Conservation (phyloP, 2,797 vertebrate species). For the Anguilla megastoma region DNA sequence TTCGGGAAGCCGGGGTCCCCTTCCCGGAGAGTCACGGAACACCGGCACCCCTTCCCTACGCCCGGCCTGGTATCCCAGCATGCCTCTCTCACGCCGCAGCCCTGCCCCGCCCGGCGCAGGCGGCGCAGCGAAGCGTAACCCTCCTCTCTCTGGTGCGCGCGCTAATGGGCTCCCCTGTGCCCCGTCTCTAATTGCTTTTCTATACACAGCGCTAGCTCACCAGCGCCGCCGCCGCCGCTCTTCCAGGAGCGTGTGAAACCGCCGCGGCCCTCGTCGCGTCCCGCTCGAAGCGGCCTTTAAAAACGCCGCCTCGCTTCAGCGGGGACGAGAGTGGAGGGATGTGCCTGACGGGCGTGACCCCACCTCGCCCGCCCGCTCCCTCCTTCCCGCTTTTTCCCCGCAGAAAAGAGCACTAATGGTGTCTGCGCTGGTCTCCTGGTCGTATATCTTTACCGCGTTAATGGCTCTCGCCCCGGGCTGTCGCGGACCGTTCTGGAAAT, state of each 20-base stretch:
- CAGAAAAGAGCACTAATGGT: background rate
- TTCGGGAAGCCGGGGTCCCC: background rate
- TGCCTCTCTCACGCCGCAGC: background rate
- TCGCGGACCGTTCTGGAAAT: background rate
- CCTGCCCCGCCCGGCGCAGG: background rate
- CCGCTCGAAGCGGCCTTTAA: conserved; percentile 30
- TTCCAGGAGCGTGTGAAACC: background rate
- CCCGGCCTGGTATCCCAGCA: conserved; percentile 19
- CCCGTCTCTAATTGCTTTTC: conserved; percentile 32
- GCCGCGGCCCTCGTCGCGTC: background rate
- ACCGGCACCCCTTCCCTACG: background rate
- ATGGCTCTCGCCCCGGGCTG: background rate
- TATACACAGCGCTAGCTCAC: background rate
- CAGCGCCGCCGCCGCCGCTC: background rate
- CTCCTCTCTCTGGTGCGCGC: background rate
- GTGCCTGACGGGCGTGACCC: too few relatives aligned
- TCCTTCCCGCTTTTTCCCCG: conserved; percentile 5
- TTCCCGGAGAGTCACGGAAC: background rate
- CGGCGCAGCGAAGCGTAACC: conserved; percentile 34
- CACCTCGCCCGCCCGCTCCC: background rate
- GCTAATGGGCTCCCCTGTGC: conserved; percentile 36
- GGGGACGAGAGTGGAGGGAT: background rate
- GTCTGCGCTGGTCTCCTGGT: background rate
- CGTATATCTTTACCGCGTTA: background rate
- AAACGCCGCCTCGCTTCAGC: conserved; percentile 28